Evolutionary conservation across 2,888 invertebrate species (phyloP).

Genomic region (Lepidocyrtoides sp.): DNA sequence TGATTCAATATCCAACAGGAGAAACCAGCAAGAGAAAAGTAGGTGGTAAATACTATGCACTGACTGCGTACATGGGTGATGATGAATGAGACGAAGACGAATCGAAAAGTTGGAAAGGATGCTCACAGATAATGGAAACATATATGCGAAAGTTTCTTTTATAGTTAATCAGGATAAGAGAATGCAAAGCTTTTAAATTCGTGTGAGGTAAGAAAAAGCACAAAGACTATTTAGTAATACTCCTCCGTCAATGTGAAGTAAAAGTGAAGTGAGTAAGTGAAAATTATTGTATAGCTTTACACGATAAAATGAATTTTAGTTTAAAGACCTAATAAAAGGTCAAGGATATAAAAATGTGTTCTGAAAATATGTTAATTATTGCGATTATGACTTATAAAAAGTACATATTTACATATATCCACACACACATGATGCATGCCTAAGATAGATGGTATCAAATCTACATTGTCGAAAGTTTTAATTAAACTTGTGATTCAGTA

Average conservation of each 20-base stretch:
- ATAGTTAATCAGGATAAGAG: not conserved
- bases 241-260: conserved; percentile 42
- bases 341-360: conserved; percentile 55
- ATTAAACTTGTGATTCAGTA: conserved; percentile 17
- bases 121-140: not conserved
- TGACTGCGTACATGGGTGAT: not conserved
- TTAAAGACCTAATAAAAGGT: not conserved
- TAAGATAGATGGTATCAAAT: not conserved
- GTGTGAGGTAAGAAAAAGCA: not conserved
- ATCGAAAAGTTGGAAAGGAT: not conserved
- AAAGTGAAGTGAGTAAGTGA: conserved; percentile 12
- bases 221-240: conserved; percentile 48
- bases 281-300: conserved; percentile 31
- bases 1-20: not conserved
- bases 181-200: not conserved
- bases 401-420: conserved; percentile 19
- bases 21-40: not conserved
- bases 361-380: conserved; percentile 57
- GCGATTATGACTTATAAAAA: not conserved
- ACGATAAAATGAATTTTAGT: not conserved
- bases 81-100: not conserved
- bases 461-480: conserved; percentile 33
- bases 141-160: not conserved
- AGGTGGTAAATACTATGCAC: not conserved
- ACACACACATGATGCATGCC: not conserved